Evolutionary conservation across 2,797 vertebrate genomes (phyloP).

Genomic region (Melanotaenia nigrans): DNA sequence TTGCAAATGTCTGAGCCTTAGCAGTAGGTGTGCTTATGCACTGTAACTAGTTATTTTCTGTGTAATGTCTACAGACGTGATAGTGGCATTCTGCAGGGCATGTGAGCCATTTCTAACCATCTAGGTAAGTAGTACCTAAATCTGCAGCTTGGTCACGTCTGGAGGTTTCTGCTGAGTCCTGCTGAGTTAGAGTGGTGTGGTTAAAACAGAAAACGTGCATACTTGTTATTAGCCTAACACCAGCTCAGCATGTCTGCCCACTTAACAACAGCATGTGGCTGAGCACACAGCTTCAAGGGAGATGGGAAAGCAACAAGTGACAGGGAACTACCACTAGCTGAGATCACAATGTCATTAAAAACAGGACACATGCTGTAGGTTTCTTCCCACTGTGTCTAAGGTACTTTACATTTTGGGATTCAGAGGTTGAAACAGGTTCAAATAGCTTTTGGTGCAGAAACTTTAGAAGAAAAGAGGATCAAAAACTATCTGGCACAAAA

Average conservation of each 20-base stretch:
- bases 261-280: conserved; percentile 52
- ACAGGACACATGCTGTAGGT: not conserved
- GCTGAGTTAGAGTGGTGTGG: conserved; percentile 63
- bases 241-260: conserved; percentile 74
- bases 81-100: conserved; percentile 36
- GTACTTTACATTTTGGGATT: not conserved
- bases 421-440: not conserved
- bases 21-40: conserved; percentile 38
- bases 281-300: conserved; percentile 50
- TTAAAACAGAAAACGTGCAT: conserved; percentile 68
- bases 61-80: conserved; percentile 67
- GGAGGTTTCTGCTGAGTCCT: conserved; percentile 75
- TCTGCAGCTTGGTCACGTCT: conserved; percentile 78
- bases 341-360: conserved; percentile 29
- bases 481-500: not conserved
- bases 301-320: conserved; percentile 21
- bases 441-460: conserved; percentile 5
- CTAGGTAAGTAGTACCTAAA: conserved; percentile 55
- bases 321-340: conserved; percentile 21
- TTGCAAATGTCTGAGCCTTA: conserved; percentile 18
- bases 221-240: conserved; percentile 79
- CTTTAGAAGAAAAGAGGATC: not conserved
- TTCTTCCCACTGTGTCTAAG: conserved; percentile 10
- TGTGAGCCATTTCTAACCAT: conserved; percentile 34
- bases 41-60: conserved; percentile 60